A percentile compares a stretch with the other conserved stretches of the same genome.
phyloP scores from a whole-genome alignment of 2,797 vertebrate genomes.

The Sibirionetta formosa region DNA sequence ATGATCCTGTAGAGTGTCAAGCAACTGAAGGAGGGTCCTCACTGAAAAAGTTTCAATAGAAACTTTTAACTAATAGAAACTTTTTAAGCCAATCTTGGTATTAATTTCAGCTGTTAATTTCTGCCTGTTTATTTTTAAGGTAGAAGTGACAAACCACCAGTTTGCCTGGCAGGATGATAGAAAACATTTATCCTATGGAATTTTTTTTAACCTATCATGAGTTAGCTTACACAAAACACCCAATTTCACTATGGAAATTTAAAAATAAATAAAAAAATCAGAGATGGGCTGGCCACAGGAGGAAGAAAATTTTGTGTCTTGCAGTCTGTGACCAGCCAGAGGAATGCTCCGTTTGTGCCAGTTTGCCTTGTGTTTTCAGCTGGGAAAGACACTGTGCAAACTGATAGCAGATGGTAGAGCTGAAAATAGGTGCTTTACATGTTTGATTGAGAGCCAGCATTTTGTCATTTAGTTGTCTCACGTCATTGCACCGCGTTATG shows the following conservation, averaged over 20 bases:
- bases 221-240: neutral
- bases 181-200: neutral
- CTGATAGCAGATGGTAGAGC: constrained; percentile 58
- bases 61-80: too few species aligned
- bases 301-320: neutral
- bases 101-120: constrained; percentile 1
- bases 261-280: neutral
- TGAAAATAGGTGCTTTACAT: constrained; percentile 63
- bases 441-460: constrained; percentile 61
- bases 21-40: neutral
- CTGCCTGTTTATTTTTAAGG: neutral
- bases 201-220: fast-evolving
- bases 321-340: constrained; percentile 18
- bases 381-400: constrained; percentile 56
- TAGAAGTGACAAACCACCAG: neutral
- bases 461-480: constrained; percentile 64
- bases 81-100: neutral
- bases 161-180: neutral
- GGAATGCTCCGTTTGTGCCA: constrained; percentile 45
- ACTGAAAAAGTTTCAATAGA: neutral
- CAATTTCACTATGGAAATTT: neutral
- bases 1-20: neutral
- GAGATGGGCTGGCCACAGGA: neutral
- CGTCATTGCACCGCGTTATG: neutral
- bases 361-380: constrained; percentile 59